Evolutionary conservation across 2,113 vertebrate genomes (phyloP).

Genomic region (Scalopus aquaticus): DNA sequence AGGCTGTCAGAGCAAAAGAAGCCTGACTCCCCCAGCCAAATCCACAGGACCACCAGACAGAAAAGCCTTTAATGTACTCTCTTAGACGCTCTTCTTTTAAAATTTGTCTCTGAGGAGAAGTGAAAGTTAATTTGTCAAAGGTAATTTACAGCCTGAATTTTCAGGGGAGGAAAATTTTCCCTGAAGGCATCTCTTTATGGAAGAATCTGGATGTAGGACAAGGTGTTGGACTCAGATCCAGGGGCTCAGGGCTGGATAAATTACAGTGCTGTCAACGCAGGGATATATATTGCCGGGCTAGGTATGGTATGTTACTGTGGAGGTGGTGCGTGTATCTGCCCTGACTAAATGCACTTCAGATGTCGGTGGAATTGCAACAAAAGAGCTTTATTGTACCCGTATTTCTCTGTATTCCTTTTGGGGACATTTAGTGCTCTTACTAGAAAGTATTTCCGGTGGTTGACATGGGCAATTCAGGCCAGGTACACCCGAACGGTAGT

Average conservation of each 20-base stretch:
- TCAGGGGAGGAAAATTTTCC: constrained; percentile 54
- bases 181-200: constrained; percentile 22
- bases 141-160: constrained; percentile 66
- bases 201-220: neutral
- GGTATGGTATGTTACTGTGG: neutral
- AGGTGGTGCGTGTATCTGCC: neutral
- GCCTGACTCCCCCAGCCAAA: neutral
- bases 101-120: constrained; percentile 63
- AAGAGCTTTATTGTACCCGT: neutral
- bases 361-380: neutral
- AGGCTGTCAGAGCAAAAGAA: neutral
- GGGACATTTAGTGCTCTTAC: neutral
- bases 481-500: neutral
- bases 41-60: neutral
- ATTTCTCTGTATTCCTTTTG: neutral
- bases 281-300: neutral
- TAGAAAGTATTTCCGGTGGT: neutral
- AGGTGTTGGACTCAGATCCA: neutral
- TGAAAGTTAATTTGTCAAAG: constrained; percentile 75
- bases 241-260: neutral
- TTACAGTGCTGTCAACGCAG: neutral
- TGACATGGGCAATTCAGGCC: neutral
- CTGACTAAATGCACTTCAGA: neutral
- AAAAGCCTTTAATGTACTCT: constrained; percentile 20
- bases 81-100: constrained; percentile 44